Evolutionary conservation across 2,888 invertebrate genomes (phyloP).

Genomic region (Calameuta pallipes): DNA sequence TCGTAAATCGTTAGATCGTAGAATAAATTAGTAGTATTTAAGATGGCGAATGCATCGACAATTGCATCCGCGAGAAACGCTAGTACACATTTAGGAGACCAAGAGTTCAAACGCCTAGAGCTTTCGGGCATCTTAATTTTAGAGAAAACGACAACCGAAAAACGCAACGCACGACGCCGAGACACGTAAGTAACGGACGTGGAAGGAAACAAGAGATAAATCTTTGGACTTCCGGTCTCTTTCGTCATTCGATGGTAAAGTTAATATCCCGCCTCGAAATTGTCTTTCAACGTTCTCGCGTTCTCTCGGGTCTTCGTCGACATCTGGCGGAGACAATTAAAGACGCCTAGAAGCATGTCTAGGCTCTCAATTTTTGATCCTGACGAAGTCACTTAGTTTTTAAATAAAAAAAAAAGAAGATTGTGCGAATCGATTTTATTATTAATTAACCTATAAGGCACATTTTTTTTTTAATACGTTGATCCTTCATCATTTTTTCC

Average conservation of each 20-base stretch:
- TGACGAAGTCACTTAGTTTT: not conserved
- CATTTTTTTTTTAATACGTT: conserved; percentile 19
- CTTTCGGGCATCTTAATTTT: not conserved
- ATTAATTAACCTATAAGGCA: conserved; percentile 7
- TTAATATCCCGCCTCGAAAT: not conserved
- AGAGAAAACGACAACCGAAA: not conserved
- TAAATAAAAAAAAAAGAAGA: conserved; percentile 27
- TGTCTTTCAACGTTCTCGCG: not conserved
- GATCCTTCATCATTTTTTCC: not conserved
- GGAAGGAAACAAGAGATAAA: not conserved
- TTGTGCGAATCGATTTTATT: conserved; percentile 21
- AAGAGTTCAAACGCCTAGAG: not conserved
- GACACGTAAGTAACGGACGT: not conserved
- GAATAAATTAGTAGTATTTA: not conserved
- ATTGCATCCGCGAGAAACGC: not conserved
- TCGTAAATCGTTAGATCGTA: not conserved
- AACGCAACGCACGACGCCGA: not conserved
- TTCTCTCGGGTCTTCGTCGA: not conserved
- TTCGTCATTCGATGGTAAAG: not conserved
- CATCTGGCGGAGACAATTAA: conserved; percentile 38
- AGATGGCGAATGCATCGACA: not conserved
- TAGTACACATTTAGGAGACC: not conserved
- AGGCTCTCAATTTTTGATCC: conserved; percentile 50
- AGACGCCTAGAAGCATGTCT: conserved; percentile 50
- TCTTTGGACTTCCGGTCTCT: not conserved